phyloP scores from a whole-genome alignment of 2,888 invertebrate genomes.

The Hoplodrina blanda region DNA sequence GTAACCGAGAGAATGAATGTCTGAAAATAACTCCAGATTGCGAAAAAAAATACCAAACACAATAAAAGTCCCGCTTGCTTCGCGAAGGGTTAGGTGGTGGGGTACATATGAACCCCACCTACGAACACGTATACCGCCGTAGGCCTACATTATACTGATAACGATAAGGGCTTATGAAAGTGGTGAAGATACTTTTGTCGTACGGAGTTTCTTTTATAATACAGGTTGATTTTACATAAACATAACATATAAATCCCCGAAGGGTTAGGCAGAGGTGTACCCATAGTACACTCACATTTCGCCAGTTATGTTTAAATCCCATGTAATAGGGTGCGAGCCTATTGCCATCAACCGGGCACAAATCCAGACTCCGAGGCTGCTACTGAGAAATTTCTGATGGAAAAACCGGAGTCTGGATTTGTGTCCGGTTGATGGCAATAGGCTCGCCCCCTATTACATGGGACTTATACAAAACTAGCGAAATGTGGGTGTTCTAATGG shows the following conservation, averaged over 20 bases:
- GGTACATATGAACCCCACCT: slow-evolving; percentile 11
- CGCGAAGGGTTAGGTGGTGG: slow-evolving; percentile 31
- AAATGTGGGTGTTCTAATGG: background rate
- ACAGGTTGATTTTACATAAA: background rate
- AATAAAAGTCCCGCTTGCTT: slow-evolving; percentile 45
- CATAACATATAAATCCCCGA: too few relatives aligned
- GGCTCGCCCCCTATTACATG: too few relatives aligned
- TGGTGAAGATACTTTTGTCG: slow-evolving; percentile 8
- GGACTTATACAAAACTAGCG: too few relatives aligned
- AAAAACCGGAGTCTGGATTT: too few relatives aligned
- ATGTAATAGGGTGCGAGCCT: too few relatives aligned
- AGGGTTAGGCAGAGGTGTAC: too few relatives aligned
- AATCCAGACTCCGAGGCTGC: too few relatives aligned
- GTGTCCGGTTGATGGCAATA: too few relatives aligned
- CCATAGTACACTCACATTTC: too few relatives aligned
- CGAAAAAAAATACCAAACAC: slow-evolving; percentile 46
- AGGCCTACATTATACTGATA: slow-evolving; percentile 3
- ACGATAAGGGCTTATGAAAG: slow-evolving; percentile 13
- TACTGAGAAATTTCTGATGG: too few relatives aligned
- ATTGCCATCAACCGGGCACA: too few relatives aligned
- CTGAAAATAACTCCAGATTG: slow-evolving; percentile 47
- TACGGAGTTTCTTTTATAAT: slow-evolving; percentile 5
- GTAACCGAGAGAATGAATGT: slow-evolving; percentile 36
- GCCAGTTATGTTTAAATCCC: too few relatives aligned
- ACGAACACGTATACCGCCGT: slow-evolving; percentile 7